Percentiles rank a stretch among this genome's conserved stretches.
phyloP scores from a whole-genome alignment of 2,888 invertebrate species.

The Pharmacophagus antenor region DNA sequence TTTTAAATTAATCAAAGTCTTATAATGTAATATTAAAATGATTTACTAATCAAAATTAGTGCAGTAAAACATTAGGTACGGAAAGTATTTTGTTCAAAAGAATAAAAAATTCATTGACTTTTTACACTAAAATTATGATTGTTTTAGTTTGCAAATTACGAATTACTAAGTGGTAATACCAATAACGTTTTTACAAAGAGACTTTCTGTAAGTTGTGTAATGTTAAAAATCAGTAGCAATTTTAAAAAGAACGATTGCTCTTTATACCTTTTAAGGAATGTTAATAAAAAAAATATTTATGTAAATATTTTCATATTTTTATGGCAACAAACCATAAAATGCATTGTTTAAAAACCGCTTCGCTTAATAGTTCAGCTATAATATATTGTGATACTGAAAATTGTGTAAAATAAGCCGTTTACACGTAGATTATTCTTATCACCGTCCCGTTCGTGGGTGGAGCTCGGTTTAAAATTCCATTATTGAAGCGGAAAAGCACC shows the following conservation, averaged over 20 bases:
- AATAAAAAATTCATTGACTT: no score
- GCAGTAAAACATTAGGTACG: no score
- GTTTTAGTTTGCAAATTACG: not conserved
- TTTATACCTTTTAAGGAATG: not conserved
- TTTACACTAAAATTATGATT: no score
- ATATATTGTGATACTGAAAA: constrained; percentile 14
- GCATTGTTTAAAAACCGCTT: constrained; percentile 4
- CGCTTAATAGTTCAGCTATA: not conserved
- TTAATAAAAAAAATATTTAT: constrained; percentile 2
- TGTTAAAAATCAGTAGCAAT: not conserved
- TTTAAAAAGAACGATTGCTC: not conserved
- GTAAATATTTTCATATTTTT: not conserved
- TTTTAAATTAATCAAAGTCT: not conserved
- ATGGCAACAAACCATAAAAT: not conserved
- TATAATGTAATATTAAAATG: no score
- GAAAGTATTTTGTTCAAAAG: no score
- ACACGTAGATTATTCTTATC: constrained; percentile 31
- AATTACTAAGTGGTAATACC: not conserved
- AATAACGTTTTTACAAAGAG: not conserved
- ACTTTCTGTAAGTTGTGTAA: not conserved
- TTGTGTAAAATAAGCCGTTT: constrained; percentile 30
- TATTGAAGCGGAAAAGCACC: constrained; percentile 34
- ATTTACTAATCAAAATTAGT: no score
- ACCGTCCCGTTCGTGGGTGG: constrained; percentile 19
- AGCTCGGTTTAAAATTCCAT: constrained; percentile 35